Base-by-base conservation (phyloP, 2,888 invertebrate genomes). In the Ceramica pisi region DNA sequence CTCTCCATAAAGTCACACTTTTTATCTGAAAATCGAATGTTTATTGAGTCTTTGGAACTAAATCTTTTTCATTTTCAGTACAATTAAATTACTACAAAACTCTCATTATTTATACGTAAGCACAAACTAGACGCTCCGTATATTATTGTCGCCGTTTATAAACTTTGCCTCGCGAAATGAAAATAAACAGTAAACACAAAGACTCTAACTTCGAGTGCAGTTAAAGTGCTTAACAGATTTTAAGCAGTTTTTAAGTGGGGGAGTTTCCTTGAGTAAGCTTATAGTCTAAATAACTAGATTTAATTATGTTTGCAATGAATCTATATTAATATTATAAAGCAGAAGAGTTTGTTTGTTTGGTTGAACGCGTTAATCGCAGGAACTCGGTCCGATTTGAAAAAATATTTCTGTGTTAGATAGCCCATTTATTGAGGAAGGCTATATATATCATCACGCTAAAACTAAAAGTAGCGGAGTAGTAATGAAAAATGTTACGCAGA, bases 191-290 rank as follows among this genome's bases (percentile, higher is more conserved):
- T 62, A 31, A 61, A 78, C 50, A 38, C 14, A 23, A 23, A 8
- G n/a, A 57, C 50, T 16, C 26, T 57, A 56, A 64, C 59, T 70
- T 70, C 12, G 38, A 80, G 66, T 75, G 76, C 60, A 70, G 61
- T 67, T 77, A 46, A 62, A 74, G 62, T 74, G n/a, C 23, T 80
- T 55, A 67, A 77, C 80, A 55, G 59, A 79, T 80, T 73, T 74
- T 26, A 74, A 80, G 64, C 72, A 64, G 35, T 59, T 73, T 26
- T 59, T 41, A 73, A 66, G 66, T 73, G 53, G 57, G 19, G 9
- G 26, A 78, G 64, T 56, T 79, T 59, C 31, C 61, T 62, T 62
- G 23, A 41, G 31, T 48, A 50, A 56, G 23, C 23, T 55, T 46
- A 23, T 21, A 56, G 50, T 65, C 61, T 31, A 16, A 31, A 48